Percentiles rank a stretch among this genome's conserved stretches.
Evolutionary conservation across 1,140 invertebrate species (phyloP).

Genomic region (Probaryconus sp.): DNA sequence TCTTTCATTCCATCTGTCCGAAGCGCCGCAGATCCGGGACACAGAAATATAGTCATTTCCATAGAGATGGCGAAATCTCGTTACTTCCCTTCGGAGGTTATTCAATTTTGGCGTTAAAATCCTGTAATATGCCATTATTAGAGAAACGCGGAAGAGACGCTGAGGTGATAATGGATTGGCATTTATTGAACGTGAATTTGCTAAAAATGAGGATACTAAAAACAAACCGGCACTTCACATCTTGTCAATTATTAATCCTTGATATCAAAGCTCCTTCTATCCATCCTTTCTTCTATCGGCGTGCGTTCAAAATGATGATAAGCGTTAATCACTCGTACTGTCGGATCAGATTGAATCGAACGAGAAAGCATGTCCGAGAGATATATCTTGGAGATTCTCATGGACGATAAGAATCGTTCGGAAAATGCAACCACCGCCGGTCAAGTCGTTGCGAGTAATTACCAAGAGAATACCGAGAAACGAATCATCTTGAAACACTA

Average conservation of each 20-base stretch:
- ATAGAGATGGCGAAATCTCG: slow-evolving; percentile 70
- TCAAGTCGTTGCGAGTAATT: too few relatives aligned
- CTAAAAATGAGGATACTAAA: slow-evolving; percentile 18
- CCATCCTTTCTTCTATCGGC: too few relatives aligned
- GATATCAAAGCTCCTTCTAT: neutral
- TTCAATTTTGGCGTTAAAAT: slow-evolving; percentile 77
- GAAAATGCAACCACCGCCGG: too few relatives aligned
- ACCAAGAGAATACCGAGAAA: too few relatives aligned
- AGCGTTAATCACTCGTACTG: too few relatives aligned
- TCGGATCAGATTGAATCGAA: too few relatives aligned
- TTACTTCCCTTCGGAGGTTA: slow-evolving; percentile 71
- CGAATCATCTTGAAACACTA: too few relatives aligned
- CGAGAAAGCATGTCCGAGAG: too few relatives aligned
- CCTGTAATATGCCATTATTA: slow-evolving; percentile 76
- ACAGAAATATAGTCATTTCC: slow-evolving; percentile 65
- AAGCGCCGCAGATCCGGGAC: slow-evolving; percentile 18
- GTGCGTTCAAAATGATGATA: too few relatives aligned
- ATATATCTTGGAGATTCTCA: too few relatives aligned
- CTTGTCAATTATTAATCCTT: too few relatives aligned
- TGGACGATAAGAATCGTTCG: too few relatives aligned
- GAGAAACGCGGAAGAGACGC: slow-evolving; percentile 36
- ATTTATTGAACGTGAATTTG: slow-evolving; percentile 18
- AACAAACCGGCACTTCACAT: neutral
- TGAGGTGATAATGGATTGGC: slow-evolving; percentile 67
- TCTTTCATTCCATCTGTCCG: slow-evolving; percentile 73